These are phyloP conservation scores for Campoletis raptor DNA, from an alignment of 2,888 invertebrate genomes.

Conservation along the genomic window DNA sequence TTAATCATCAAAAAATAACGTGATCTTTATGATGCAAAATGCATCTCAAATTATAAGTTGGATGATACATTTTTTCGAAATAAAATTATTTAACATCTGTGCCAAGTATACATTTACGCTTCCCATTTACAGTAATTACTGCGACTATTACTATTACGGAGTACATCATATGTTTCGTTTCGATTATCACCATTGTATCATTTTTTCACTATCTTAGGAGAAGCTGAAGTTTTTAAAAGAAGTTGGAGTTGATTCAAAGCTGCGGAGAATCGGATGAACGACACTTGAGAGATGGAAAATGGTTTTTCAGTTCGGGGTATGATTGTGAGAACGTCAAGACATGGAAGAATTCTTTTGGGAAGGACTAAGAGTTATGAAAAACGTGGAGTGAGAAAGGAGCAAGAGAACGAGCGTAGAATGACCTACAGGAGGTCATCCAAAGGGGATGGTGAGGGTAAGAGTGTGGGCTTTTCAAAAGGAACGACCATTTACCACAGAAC, in stretches of 20 bases:
- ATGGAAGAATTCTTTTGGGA: conserved; percentile 4
- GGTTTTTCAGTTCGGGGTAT: neutral
- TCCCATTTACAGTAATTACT: too few species aligned
- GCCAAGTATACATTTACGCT: too few species aligned
- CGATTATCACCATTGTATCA: neutral
- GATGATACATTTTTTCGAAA: neutral
- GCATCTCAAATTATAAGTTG: neutral
- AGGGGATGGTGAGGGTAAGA: conserved; percentile 4
- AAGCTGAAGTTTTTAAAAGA: neutral
- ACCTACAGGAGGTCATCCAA: conserved; percentile 52
- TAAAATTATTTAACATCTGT: neutral
- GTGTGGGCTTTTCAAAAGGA: conserved; percentile 76
- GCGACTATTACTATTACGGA: too few species aligned
- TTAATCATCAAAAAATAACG: neutral
- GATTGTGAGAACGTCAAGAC: conserved; percentile 4
- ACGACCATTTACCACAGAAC: conserved; percentile 80
- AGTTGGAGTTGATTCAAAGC: neutral
- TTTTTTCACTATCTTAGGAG: neutral
- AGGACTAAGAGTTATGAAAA: conserved; percentile 77
- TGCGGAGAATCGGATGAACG: neutral
- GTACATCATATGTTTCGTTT: neutral
- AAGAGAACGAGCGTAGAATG: conserved; percentile 33
- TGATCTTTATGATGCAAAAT: neutral
- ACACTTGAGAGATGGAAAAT: neutral
- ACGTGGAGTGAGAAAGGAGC: conserved; percentile 59